Evolutionary conservation across 2,888 invertebrate species (phyloP), one percentile per base, ranked within the genome.

Genomic region (Crioceris asparagi): DNA sequence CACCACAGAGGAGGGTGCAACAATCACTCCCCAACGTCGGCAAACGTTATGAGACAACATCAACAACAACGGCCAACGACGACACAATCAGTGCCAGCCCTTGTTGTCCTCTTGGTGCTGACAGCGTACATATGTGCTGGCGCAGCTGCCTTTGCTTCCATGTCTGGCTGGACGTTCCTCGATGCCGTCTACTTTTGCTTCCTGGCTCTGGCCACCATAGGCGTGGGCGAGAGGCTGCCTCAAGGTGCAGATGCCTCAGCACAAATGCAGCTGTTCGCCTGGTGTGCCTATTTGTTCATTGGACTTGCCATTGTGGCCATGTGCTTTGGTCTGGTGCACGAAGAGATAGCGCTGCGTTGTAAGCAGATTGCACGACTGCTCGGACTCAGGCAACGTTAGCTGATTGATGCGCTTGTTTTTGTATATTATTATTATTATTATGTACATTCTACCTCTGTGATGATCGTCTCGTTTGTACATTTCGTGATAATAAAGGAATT

Each of bases 131-230:
- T 87, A 45, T 77, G 79, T 51, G 65, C 79, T 7, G 87, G 87
- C 2, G 85, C 86, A 0, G 74, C 75, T 17, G 73, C 81, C 41
- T 84, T 86, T 65, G 79, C 83, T 12, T 70, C 79, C n/a, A 81
- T 27, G 15, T 15, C 12, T 10, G 78, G 79, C 52, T 84, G 84
- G 83, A 77, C 77, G 41, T 78, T 83, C 58, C 69, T 85, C 29
- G 85, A 87, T 57, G 83, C 83, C 5, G 79, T 81, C 3, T 87
- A 86, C 64, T 85, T 86, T 64, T 85, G 86, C 59, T 87, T 87
- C 62, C 80, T 85, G 46, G 84, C 86, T 2, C 67, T 87, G 47
- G 79, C 84, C 1, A 87, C 87, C 3, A 85, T 87, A 41, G 85
- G 85, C 23, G 81, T 85, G 47, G 84, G 83, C 3, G 84, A 84